Percentiles rank a stretch among this genome's conserved stretches.
Conservation (phyloP, 2,888 invertebrate species). For the Synanthedon tipuliformis region DNA sequence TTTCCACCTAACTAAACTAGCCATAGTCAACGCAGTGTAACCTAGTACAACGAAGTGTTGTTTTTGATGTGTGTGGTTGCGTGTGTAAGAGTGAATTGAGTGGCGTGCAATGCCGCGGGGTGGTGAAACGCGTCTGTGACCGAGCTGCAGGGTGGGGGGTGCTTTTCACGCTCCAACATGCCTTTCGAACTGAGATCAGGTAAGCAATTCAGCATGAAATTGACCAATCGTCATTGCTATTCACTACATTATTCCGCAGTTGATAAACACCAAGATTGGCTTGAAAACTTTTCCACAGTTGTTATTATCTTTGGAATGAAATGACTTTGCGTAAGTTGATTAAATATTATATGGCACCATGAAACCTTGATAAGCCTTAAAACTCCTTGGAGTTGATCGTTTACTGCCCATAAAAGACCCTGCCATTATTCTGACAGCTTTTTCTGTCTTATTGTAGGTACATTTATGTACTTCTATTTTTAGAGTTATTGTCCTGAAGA, state of each 20-base stretch:
- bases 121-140: constrained; percentile 44
- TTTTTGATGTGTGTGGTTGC: constrained; percentile 19
- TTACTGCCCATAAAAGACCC: not conserved
- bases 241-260: no score
- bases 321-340: not conserved
- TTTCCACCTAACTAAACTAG: constrained; percentile 15
- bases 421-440: not conserved
- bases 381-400: not conserved
- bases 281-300: no score
- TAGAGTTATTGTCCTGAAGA: no score
- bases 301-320: not conserved
- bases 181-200: constrained; percentile 65
- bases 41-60: constrained; percentile 24
- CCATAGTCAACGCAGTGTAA: constrained; percentile 14
- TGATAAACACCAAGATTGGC: no score
- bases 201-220: constrained; percentile 26
- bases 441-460: not conserved
- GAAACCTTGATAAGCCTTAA: not conserved
- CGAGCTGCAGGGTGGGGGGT: constrained; percentile 43
- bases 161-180: constrained; percentile 56
- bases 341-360: not conserved
- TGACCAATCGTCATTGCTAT: no score
- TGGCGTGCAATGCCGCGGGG: constrained; percentile 45
- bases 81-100: constrained; percentile 43
- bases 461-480: no score